These are phyloP conservation scores for Caenorhabditis elegans DNA, from an alignment of 1,140 invertebrate species.

Conservation along the genomic window DNA sequence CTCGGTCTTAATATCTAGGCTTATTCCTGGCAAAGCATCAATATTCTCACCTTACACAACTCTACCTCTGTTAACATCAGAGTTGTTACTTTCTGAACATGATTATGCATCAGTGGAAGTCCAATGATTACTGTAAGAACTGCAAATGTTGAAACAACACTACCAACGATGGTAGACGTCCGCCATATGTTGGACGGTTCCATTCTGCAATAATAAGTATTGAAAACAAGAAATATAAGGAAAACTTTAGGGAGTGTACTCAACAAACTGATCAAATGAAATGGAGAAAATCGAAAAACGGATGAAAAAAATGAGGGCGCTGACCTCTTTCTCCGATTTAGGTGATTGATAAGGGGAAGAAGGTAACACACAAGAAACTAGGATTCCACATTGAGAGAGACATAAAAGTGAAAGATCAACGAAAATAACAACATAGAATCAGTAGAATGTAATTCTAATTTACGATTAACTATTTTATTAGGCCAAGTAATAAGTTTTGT, in stretches of 20 bases:
- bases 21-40: not conserved
- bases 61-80: slow-evolving; percentile 57
- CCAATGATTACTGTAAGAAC: slow-evolving; percentile 51
- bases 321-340: not conserved
- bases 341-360: not conserved
- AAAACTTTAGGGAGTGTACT: not conserved
- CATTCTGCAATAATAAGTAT: not conserved
- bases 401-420: no score
- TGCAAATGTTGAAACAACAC: slow-evolving; percentile 41
- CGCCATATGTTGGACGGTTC: slow-evolving; percentile 6
- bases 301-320: not conserved
- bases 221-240: not conserved
- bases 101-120: slow-evolving; percentile 56
- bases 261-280: not conserved
- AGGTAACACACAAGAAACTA: no score
- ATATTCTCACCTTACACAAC: slow-evolving; percentile 54
- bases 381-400: no score
- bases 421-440: no score
- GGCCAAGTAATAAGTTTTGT: no score
- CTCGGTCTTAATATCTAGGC: slow-evolving; percentile 53
- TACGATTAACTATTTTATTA: no score
- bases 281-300: not conserved
- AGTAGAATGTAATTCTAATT: no score
- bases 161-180: slow-evolving; percentile 45
- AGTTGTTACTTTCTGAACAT: slow-evolving; percentile 59